Base-by-base conservation (phyloP, 2,797 vertebrate species). In the Mus minutoides region DNA sequence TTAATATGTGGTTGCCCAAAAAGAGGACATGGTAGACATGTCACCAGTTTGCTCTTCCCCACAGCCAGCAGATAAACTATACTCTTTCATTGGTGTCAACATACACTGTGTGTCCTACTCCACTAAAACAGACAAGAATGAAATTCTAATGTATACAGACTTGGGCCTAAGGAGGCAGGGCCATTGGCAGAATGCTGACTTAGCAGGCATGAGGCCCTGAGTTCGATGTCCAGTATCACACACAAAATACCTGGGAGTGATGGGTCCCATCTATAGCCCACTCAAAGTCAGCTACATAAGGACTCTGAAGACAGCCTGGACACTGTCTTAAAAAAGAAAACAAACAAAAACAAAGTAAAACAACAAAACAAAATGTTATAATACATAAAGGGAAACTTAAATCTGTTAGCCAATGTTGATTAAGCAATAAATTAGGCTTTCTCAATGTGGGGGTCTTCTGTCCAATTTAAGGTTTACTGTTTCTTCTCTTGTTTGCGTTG, bases 381-480 rank as follows among this genome's bases (percentile, higher is more conserved):
- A 56, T 21, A 24, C 22, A 73, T 2, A 43, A 80, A 78, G 91
- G 60, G 19, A 89, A 79, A 87, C 40, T 62, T 31, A 69, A 84
- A 87, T 56, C 58, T 73, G 34, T 64, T 1, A 69, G 29, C 12
- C 43, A 19, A 60, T 14, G 49, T 1, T 87, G 24, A 83, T 29
- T 76, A 87, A 43, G 43, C 54, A 94, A 84, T 62, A 94, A 92
- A 69, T 58, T 82, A 86, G 62, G n/a, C 14, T 88, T 91, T 64
- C 56, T 96, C 58, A 86, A 21, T 34, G 95, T 37, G 13, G 49
- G 46, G 49, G 49, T n/a, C 91, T 84, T 21, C 88, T 67, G 6
- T 14, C 64, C 46, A 76, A 60, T 60, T 22, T 80, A 34, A 7
- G n/a, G 37, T 94, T 96, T 90, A 78, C 46, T 78, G 29, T 34